Evolutionary conservation across 2,113 vertebrate species (phyloP).

Genomic region (Indicator indicator): DNA sequence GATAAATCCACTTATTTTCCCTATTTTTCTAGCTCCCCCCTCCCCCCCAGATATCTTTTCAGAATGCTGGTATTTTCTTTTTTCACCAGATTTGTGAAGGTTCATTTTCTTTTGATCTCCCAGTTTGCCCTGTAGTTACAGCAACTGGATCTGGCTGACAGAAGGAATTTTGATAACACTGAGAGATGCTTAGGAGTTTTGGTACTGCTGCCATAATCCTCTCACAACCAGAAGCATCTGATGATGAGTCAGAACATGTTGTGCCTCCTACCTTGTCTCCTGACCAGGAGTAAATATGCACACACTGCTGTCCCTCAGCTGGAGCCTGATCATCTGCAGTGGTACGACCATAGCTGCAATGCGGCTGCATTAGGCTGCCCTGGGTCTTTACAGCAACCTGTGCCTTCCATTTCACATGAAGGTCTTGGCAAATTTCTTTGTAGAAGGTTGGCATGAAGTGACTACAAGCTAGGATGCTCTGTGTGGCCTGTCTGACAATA

Average conservation of each 20-base stretch:
- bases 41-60: neutral
- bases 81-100: neutral
- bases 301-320: neutral
- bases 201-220: neutral
- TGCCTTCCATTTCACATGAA: neutral
- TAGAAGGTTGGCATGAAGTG: neutral
- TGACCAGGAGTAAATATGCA: neutral
- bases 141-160: neutral
- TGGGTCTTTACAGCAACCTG: neutral
- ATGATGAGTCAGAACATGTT: neutral
- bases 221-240: neutral
- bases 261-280: neutral
- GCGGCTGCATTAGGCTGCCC: neutral
- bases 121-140: neutral
- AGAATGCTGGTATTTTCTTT: neutral
- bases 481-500: neutral
- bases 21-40: neutral
- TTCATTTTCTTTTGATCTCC: neutral
- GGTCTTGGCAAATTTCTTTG: neutral
- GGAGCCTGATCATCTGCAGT: neutral
- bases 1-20: neutral
- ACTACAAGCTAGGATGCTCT: neutral
- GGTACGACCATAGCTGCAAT: neutral
- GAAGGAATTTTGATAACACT: neutral
- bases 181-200: neutral